phyloP scores from a whole-genome alignment of 2,888 invertebrate species.

The Thereva nobilitata region DNA sequence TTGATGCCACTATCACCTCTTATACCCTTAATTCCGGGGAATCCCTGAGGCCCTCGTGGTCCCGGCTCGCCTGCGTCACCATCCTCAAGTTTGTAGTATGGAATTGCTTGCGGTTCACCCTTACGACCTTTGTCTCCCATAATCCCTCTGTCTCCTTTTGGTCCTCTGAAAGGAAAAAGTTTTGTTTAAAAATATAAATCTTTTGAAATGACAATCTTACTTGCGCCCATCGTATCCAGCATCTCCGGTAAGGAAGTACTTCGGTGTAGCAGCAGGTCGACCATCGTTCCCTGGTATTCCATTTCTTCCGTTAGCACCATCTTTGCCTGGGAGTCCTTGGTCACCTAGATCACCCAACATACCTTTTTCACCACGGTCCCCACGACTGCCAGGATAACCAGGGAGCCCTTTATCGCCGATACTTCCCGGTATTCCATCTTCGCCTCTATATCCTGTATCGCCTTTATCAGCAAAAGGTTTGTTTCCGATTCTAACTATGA shows the following conservation, averaged over 20 bases:
- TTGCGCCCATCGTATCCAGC: constrained; percentile 49
- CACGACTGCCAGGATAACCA: constrained; percentile 51
- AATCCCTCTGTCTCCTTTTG: constrained; percentile 59
- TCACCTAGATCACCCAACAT: constrained; percentile 53
- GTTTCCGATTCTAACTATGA: not conserved
- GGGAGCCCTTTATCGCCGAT: constrained; percentile 49
- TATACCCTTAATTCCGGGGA: constrained; percentile 45
- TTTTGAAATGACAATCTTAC: constrained; percentile 45
- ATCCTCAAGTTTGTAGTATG: constrained; percentile 58
- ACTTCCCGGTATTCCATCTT: constrained; percentile 49
- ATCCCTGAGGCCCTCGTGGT: constrained; percentile 60
- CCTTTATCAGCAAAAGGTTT: constrained; percentile 53
- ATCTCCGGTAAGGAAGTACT: constrained; percentile 51
- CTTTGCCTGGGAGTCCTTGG: constrained; percentile 54
- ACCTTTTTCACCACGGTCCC: constrained; percentile 50
- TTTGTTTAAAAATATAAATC: not conserved
- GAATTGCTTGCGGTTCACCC: constrained; percentile 62
- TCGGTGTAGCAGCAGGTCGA: constrained; percentile 60
- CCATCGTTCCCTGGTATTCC: constrained; percentile 59
- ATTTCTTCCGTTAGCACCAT: constrained; percentile 51
- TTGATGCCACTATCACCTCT: constrained; percentile 58
- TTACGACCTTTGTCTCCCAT: constrained; percentile 62
- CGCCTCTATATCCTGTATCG: constrained; percentile 50
- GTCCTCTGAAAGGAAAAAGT: constrained; percentile 51
- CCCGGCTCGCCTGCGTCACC: constrained; percentile 59